phyloP scores from a whole-genome alignment of 2,888 invertebrate genomes.

The Notodonta ziczac region DNA sequence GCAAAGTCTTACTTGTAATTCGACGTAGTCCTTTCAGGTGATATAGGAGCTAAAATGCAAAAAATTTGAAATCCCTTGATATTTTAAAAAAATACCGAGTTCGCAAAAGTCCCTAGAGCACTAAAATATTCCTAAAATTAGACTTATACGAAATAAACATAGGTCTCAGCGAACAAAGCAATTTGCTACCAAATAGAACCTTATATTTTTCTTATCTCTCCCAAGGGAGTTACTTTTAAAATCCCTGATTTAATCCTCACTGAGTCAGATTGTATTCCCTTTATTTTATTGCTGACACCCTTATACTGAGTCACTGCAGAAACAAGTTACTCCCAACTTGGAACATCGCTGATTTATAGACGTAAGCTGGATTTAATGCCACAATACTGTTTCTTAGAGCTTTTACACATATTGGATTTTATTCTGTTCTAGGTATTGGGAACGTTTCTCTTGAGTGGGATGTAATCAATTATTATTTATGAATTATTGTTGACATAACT shows the following conservation, averaged over 20 bases:
- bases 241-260: not conserved
- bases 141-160: no score
- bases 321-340: slow-evolving; percentile 2
- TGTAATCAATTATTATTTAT: no score
- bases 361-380: slow-evolving; percentile 3
- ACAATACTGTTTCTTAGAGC: not conserved
- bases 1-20: no score
- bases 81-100: no score
- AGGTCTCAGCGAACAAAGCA: no score
- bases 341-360: slow-evolving; percentile 3
- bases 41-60: no score
- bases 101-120: no score
- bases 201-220: not conserved
- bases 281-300: not conserved
- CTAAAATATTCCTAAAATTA: no score
- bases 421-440: not conserved
- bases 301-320: not conserved
- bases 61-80: no score
- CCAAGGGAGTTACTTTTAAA: not conserved
- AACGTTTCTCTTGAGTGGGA: not conserved
- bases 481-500: no score
- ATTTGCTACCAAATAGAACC: no score
- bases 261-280: not conserved
- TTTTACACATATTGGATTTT: slow-evolving; percentile 2
- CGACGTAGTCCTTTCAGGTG: no score